A percentile compares a stretch with the other conserved stretches of the same genome.
phyloP scores from a whole-genome alignment of 1,140 invertebrate species.

The Aporrectodea caliginosa region DNA sequence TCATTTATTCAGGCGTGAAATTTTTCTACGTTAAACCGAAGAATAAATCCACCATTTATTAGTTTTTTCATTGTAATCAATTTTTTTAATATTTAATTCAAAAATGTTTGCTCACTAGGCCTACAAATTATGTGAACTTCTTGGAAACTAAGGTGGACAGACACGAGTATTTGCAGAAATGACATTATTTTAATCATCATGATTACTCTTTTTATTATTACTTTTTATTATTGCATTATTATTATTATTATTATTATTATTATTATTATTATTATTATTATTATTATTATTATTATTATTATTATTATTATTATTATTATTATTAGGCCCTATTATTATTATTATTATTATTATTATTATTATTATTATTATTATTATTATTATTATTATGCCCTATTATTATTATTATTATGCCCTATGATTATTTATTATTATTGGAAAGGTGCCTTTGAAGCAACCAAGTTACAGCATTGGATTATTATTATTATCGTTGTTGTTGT shows the following conservation, averaged over 20 bases:
- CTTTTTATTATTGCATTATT: background rate
- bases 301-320: conserved; percentile 4
- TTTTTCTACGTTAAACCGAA: too few species aligned
- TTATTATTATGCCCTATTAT: background rate
- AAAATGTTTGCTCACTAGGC: too few species aligned
- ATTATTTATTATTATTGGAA: too few species aligned
- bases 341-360: background rate
- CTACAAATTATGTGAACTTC: too few species aligned
- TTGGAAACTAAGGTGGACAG: too few species aligned
- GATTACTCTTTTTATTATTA: background rate
- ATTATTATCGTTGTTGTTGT: background rate
- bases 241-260: background rate
- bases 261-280: background rate
- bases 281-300: background rate
- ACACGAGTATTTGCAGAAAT: too few species aligned
- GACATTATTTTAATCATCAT: background rate
- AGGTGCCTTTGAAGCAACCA: too few species aligned
- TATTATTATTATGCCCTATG: too few species aligned
- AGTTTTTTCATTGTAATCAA: too few species aligned
- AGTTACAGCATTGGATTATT: background rate
- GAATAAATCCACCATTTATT: too few species aligned
- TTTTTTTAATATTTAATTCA: too few species aligned
- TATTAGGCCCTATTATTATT: background rate
- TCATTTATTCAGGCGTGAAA: too few species aligned
- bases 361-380: conserved; percentile 4